Conservation (phyloP, 2,113 vertebrate genomes). For the Mixornis gularis region DNA sequence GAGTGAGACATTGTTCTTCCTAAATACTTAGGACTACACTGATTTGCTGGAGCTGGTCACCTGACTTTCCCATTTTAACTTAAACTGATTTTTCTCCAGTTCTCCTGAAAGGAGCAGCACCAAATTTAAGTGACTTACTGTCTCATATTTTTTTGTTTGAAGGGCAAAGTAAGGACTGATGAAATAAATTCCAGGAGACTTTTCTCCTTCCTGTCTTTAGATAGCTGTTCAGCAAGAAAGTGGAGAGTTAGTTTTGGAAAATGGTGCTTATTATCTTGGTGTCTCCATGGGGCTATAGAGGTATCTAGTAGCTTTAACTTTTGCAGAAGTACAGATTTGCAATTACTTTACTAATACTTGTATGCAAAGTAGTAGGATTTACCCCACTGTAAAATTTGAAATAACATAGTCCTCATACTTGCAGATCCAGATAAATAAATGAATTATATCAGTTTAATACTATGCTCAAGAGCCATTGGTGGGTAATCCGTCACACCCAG, state of each 20-base stretch:
- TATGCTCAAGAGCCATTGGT: not conserved
- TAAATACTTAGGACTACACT: not conserved
- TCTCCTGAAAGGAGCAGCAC: not conserved
- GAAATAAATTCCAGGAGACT: not conserved
- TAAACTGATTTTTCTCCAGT: not conserved
- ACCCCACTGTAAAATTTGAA: not conserved
- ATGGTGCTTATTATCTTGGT: not conserved
- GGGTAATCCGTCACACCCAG: rapidly evolving
- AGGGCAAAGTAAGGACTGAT: not conserved
- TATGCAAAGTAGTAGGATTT: not conserved
- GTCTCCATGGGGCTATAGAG: not conserved
- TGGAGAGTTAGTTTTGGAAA: not conserved
- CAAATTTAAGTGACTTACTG: not conserved
- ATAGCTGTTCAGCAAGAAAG: not conserved
- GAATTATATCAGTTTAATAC: not conserved
- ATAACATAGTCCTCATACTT: not conserved
- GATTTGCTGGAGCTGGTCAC: not conserved
- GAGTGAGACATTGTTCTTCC: not conserved
- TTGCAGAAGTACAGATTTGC: not conserved
- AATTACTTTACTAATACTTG: not conserved
- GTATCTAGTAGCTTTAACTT: not conserved
- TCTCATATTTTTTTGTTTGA: not conserved
- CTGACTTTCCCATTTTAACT: not conserved
- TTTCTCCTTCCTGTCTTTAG: not conserved
- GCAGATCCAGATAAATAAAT: not conserved